phyloP scores from a whole-genome alignment of 2,888 invertebrate species.

The Lycia hirtaria region DNA sequence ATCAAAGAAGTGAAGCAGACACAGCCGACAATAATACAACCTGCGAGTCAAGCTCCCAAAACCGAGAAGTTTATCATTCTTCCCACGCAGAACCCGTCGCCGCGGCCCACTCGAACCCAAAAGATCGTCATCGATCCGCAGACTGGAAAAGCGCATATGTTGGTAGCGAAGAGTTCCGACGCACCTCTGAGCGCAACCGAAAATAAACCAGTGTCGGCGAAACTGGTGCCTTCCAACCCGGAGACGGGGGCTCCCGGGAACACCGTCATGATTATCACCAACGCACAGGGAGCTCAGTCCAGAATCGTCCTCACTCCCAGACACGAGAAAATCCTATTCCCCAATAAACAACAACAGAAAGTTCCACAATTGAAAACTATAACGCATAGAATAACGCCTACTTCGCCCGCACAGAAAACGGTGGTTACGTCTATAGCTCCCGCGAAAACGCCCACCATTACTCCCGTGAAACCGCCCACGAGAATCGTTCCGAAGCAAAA shows the following conservation, averaged over 20 bases:
- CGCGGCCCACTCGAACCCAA: conserved; percentile 70
- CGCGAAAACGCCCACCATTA: conserved; percentile 47
- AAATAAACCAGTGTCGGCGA: conserved; percentile 73
- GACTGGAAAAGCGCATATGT: conserved; percentile 78
- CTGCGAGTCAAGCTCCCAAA: conserved; percentile 63
- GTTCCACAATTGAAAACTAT: conserved; percentile 71
- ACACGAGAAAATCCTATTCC: conserved; percentile 86
- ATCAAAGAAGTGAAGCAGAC: conserved; percentile 67
- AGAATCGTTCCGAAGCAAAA: conserved; percentile 73
- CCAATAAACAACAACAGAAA: conserved; percentile 78
- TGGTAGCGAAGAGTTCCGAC: conserved; percentile 68
- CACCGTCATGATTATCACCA: conserved; percentile 88
- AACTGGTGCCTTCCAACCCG: conserved; percentile 65
- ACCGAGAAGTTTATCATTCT: conserved; percentile 77
- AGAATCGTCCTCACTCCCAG: conserved; percentile 86
- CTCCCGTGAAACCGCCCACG: conserved; percentile 56
- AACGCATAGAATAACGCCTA: conserved; percentile 65
- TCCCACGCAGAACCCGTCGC: conserved; percentile 66
- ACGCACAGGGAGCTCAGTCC: conserved; percentile 86
- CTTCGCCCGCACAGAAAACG: conserved; percentile 57
- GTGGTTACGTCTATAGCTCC: conserved; percentile 53
- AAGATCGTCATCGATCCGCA: conserved; percentile 81
- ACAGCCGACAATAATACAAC: conserved; percentile 56
- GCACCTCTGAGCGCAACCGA: conserved; percentile 51
- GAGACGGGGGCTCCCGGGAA: conserved; percentile 71